Evolutionary conservation across 2,888 invertebrate genomes (phyloP).

Genomic region (Idaea biselata): DNA sequence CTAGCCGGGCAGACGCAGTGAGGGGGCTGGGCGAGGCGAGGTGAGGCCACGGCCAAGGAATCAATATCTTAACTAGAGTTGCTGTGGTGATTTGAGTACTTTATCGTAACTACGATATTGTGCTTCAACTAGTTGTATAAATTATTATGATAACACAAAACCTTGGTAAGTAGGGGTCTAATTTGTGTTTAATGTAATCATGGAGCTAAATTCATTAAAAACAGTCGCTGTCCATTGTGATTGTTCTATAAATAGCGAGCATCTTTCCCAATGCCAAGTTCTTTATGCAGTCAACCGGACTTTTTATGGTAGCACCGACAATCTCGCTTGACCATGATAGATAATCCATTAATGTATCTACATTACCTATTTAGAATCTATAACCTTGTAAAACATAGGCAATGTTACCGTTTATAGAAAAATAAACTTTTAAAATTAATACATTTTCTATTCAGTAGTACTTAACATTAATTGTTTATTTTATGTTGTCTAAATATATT

Average conservation of each 20-base stretch:
- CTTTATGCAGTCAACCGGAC: background rate
- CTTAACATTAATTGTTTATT: background rate
- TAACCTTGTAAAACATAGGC: background rate
- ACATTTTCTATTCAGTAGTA: background rate
- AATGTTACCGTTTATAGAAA: background rate
- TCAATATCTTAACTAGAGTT: slow-evolving; percentile 9
- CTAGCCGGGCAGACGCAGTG: slow-evolving; percentile 42
- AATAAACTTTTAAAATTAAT: background rate
- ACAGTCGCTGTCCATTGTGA: background rate
- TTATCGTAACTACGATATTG: background rate
- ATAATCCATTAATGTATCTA: slow-evolving; percentile 11
- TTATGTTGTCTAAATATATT: too few relatives aligned
- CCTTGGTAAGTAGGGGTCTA: background rate
- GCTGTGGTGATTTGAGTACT: slow-evolving; percentile 8
- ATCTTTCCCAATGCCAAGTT: background rate
- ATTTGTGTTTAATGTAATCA: background rate
- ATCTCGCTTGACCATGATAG: background rate
- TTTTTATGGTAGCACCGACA: background rate
- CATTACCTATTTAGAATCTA: slow-evolving; percentile 33
- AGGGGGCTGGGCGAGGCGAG: slow-evolving; percentile 13
- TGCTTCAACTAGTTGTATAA: background rate
- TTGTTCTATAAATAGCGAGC: background rate
- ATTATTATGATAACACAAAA: background rate
- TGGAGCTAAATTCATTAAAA: background rate
- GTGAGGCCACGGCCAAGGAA: slow-evolving; percentile 36